A percentile compares a stretch with the other conserved stretches of the same genome.
Conservation (phyloP, 1,140 invertebrate species). For the Aphaenogaster floridana region DNA sequence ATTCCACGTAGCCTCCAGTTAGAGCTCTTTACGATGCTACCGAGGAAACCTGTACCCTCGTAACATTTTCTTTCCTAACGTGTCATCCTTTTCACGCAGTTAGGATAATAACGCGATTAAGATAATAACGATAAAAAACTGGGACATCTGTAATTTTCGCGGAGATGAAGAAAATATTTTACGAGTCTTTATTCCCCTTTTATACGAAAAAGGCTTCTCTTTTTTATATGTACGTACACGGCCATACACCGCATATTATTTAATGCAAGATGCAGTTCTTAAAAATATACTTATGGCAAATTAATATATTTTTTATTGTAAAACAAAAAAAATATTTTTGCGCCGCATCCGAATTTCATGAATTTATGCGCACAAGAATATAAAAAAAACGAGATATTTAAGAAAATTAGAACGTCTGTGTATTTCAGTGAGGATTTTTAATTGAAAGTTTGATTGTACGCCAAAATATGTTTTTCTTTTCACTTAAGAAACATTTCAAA, state of each 20-base stretch:
- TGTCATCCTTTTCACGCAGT: not conserved
- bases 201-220: not conserved
- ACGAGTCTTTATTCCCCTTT: not conserved
- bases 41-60: constrained; percentile 10
- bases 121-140: constrained; percentile 13
- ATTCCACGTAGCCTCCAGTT: constrained; percentile 79
- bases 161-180: not conserved
- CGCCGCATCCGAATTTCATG: not conserved
- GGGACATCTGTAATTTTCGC: not conserved
- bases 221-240: not conserved
- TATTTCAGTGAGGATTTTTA: not conserved
- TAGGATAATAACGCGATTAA: constrained; percentile 18
- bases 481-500: not conserved
- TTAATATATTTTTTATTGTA: constrained; percentile 5
- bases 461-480: not conserved
- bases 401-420: not conserved
- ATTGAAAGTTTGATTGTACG: not conserved
- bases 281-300: not conserved
- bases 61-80: not conserved
- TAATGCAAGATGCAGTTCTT: not conserved
- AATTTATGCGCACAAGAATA: not conserved
- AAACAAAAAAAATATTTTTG: not conserved
- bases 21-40: constrained; percentile 76
- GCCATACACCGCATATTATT: not conserved
- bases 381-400: not conserved